Percentiles rank a stretch among this genome's conserved stretches.
Conservation (phyloP, 2,888 invertebrate genomes). For the Idaea straminata region DNA sequence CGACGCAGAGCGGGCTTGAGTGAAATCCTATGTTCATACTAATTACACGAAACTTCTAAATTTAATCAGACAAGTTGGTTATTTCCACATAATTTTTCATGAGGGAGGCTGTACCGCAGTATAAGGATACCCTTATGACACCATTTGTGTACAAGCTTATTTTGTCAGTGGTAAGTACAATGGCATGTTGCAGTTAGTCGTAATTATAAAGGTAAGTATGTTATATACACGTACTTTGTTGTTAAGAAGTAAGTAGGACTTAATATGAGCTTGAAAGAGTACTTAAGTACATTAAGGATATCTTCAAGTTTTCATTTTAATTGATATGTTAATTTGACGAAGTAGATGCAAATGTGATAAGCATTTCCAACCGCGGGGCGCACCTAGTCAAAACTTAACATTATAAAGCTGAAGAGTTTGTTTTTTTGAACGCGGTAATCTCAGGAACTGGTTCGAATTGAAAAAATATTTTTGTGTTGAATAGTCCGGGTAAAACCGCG, state of each 20-base stretch:
- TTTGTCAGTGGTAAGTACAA: constrained; percentile 23
- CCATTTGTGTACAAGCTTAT: constrained; percentile 25
- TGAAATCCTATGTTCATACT: constrained; percentile 75
- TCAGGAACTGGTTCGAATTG: too few relatives aligned
- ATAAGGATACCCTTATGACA: constrained; percentile 21
- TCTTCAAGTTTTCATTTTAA: not conserved
- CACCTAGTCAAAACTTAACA: too few relatives aligned
- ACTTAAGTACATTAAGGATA: too few relatives aligned
- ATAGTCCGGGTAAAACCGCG: too few relatives aligned
- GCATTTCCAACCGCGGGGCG: not conserved
- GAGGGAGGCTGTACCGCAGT: constrained; percentile 33
- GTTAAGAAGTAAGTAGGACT: not conserved
- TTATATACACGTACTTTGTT: constrained; percentile 11
- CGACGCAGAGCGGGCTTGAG: constrained; percentile 56
- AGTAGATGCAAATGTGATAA: not conserved
- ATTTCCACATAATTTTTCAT: constrained; percentile 75
- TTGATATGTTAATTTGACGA: not conserved
- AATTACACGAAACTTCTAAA: constrained; percentile 76
- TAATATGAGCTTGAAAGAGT: not conserved
- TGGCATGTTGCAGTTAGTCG: constrained; percentile 28
- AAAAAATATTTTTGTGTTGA: too few relatives aligned
- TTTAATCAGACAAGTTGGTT: constrained; percentile 77
- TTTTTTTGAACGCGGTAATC: too few relatives aligned
- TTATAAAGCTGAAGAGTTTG: too few relatives aligned
- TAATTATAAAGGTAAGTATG: constrained; percentile 25